phyloP scores from a whole-genome alignment of 2,888 invertebrate genomes.

The Thera britannica region DNA sequence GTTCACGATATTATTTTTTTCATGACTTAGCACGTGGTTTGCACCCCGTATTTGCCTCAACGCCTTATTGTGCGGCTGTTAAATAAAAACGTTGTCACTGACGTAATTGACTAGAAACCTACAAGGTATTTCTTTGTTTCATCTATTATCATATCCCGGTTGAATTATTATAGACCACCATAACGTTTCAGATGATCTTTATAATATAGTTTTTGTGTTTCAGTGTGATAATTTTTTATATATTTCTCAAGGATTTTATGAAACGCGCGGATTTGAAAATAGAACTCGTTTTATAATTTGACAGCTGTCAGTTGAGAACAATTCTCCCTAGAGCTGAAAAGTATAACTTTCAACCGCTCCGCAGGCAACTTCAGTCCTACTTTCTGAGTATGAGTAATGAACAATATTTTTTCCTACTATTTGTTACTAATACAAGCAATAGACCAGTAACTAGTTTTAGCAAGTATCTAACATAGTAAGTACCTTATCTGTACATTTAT shows the following conservation, averaged over 20 bases:
- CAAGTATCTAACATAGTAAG: too few relatives aligned
- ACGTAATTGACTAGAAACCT: slow-evolving; percentile 48
- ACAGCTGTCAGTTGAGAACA: too few relatives aligned
- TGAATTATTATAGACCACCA: slow-evolving; percentile 47
- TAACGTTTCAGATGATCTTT: slow-evolving; percentile 46
- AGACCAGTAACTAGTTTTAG: too few relatives aligned
- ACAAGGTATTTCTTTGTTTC: slow-evolving; percentile 55
- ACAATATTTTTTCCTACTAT: too few relatives aligned
- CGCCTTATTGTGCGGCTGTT: slow-evolving; percentile 35
- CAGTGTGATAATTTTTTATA: not conserved
- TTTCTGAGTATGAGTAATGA: too few relatives aligned
- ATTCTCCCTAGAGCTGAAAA: too few relatives aligned
- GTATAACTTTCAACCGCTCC: too few relatives aligned
- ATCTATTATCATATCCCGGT: slow-evolving; percentile 56
- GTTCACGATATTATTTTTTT: slow-evolving; percentile 59
- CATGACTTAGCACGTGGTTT: slow-evolving; percentile 47
- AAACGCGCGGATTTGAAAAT: too few relatives aligned
- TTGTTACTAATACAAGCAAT: too few relatives aligned
- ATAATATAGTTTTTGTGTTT: slow-evolving; percentile 13
- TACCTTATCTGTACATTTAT: too few relatives aligned
- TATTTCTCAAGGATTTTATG: not conserved
- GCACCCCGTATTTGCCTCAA: slow-evolving; percentile 43
- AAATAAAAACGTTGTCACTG: slow-evolving; percentile 36
- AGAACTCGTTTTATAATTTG: too few relatives aligned
- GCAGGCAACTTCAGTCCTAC: too few relatives aligned